These are phyloP conservation scores for Butastur rufipennis DNA, from an alignment of 2,113 vertebrate genomes.

Conservation along the genomic window DNA sequence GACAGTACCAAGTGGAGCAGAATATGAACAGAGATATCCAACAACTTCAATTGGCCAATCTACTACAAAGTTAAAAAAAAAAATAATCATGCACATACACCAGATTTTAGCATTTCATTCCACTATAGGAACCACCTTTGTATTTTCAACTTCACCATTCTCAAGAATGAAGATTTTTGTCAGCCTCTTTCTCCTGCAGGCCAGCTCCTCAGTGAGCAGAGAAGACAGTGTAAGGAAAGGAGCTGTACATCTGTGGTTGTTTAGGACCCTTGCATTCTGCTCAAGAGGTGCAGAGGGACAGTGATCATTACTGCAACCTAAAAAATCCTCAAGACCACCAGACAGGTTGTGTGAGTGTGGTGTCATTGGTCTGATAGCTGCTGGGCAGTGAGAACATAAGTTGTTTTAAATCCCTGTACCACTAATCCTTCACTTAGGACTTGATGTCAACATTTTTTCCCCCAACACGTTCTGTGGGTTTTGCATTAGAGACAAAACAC, in stretches of 20 bases:
- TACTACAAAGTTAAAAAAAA: not conserved
- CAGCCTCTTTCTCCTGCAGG: not conserved
- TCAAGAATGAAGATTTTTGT: not conserved
- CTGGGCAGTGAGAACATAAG: not conserved
- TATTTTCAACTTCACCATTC: not conserved
- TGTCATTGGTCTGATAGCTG: not conserved
- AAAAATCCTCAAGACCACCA: not conserved
- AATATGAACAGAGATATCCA: not conserved
- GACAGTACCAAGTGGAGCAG: not conserved
- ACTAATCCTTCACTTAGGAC: not conserved
- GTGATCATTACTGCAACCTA: not conserved
- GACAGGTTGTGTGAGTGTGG: not conserved
- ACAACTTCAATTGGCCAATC: not conserved
- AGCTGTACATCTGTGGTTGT: not conserved
- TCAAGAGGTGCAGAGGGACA: not conserved
- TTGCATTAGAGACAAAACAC: not conserved
- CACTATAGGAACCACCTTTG: rapidly evolving
- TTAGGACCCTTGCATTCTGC: not conserved
- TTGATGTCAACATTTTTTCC: not conserved
- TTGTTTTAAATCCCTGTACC: not conserved
- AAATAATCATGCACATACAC: not conserved
- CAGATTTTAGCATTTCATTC: not conserved
- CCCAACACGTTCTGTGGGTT: not conserved
- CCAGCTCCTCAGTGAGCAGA: not conserved
- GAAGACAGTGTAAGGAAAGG: not conserved